Conservation (phyloP, 92 coral and sea anemone species). For the Pocillopora meandrina region DNA sequence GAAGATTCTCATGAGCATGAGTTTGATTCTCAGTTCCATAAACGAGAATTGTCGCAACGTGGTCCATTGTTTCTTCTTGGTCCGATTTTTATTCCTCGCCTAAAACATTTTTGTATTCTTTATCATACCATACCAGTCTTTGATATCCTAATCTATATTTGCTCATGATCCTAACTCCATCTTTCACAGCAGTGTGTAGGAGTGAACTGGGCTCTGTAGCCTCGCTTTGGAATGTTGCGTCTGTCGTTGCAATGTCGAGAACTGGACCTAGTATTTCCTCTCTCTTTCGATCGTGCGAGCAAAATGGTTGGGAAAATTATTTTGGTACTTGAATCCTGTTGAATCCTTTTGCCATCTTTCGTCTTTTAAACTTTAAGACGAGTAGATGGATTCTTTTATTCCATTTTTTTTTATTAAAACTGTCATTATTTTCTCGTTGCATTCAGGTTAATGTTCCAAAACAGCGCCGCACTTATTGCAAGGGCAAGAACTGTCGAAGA, state of each 20-base stretch:
- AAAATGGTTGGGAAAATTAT: constrained; percentile 27
- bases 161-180: no score
- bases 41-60: no score
- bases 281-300: constrained; percentile 36
- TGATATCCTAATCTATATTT: no score
- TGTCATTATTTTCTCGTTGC: constrained; percentile 18
- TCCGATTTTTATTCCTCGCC: no score
- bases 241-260: not conserved
- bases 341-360: constrained; percentile 24
- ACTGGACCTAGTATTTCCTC: constrained; percentile 13
- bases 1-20: no score
- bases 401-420: not conserved
- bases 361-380: not conserved
- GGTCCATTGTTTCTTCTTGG: no score
- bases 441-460: constrained; percentile 96
- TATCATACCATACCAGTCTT: no score
- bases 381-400: no score
- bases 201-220: not conserved
- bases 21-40: no score
- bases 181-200: no score
- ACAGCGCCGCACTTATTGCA: constrained; percentile 92
- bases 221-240: constrained; percentile 5
- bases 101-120: no score
- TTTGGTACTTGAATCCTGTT: constrained; percentile 1
- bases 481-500: constrained; percentile 85